Percentiles rank a stretch among this genome's conserved stretches.
These are phyloP conservation scores for Apteryx owenii DNA, from an alignment of 2,113 vertebrate species.

Conservation along the genomic window DNA sequence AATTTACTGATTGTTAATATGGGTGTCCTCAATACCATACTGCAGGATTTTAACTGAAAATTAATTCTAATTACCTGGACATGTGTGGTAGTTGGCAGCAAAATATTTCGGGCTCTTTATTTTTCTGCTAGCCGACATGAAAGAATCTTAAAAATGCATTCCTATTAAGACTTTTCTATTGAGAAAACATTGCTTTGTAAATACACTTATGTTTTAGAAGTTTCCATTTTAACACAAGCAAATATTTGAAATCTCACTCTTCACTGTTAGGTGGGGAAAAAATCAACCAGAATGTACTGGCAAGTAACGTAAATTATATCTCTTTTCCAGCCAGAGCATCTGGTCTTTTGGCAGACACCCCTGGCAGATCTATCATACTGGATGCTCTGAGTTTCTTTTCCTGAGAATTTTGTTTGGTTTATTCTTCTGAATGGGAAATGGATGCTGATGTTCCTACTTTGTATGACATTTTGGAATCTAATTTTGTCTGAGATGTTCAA, in stretches of 20 bases:
- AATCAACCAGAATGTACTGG: slow-evolving; percentile 15
- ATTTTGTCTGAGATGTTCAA: slow-evolving; percentile 6
- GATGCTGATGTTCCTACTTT: not conserved
- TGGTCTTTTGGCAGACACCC: slow-evolving; percentile 40
- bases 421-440: not conserved
- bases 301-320: slow-evolving; percentile 6
- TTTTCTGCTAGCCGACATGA: not conserved
- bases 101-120: not conserved
- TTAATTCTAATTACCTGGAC: not conserved
- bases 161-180: not conserved
- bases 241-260: slow-evolving; percentile 21
- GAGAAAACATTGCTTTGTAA: not conserved
- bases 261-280: not conserved
- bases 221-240: not conserved
- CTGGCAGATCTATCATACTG: not conserved
- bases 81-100: not conserved
- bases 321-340: slow-evolving; percentile 40
- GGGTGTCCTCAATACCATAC: not conserved
- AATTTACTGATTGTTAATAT: not conserved
- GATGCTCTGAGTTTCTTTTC: not conserved
- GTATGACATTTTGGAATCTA: not conserved
- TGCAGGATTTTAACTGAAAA: not conserved
- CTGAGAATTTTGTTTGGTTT: slow-evolving; percentile 1
- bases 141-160: not conserved
- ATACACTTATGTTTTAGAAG: not conserved